Evolutionary conservation across 2,888 invertebrate species (phyloP), one percentile per base, ranked within the genome.

Genomic region (Stenodema calcarata): DNA sequence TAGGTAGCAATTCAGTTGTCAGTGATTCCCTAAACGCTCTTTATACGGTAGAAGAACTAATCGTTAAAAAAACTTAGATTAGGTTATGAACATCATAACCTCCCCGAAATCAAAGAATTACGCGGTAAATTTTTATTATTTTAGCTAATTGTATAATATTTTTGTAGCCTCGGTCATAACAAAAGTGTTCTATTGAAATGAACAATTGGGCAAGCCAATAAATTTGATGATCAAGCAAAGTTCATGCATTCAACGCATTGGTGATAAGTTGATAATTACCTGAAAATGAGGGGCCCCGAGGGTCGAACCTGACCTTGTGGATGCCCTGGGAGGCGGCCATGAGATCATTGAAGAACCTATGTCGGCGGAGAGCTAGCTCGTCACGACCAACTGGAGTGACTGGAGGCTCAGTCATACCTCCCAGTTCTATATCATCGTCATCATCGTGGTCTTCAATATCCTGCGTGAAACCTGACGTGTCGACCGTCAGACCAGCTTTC

Each of bases 341-440:
- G 87, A 96, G 93, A 90, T 96, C 96, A 84, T 95, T 95, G 91
- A 95, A 95, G 91, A 96, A 94, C 89, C 95, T 93, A 91, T 95
- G 95, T 87, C 95, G 93, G 88, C 95, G 93, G 89, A 96, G 91
- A 88, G 95, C 96, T 89, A 96, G 91, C 90, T 96, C 95, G 91
- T 96, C 96, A 87, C 95, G 84, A 85, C 95, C 95, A 75, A 96
- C 94, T 18, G 95, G 96, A 87, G 95, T 95, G 86, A 95, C 95
- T 76, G 95, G 95, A 89, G 94, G 94, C 88, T 94, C 94, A 88
- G 92, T 92, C 88, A 93, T 92, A n/a, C 93, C 93, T 84, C 93
- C 93, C 78, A 78, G 30, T 54, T 86, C 86, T 73, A 30, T 30
- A 12, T 87, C 86, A 4, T 87, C 76, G 9, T 87, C 87, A 23